Base-by-base conservation (phyloP, 2,797 vertebrate genomes). In the Molossus molossus region DNA sequence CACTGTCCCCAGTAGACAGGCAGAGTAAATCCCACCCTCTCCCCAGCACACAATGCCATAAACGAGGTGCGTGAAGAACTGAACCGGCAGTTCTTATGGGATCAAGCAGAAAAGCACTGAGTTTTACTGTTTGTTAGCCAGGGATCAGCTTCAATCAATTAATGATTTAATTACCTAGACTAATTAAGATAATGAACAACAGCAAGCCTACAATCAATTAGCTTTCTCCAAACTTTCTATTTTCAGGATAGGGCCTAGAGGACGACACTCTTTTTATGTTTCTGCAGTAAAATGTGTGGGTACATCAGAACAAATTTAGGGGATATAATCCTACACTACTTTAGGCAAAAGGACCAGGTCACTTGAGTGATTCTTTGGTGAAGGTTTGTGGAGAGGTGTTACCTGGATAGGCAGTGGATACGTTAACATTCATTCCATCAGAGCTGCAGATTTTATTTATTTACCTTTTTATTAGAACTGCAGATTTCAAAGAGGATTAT, bases 101-200 rank as follows among this genome's bases (percentile, higher is more conserved):
- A 97, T 96, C 81, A 90, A 73, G 90, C 18, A 91, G 21, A 69
- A 97, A 97, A 98, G 62, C 86, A 97, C 33, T 67, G 45, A 96
- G 88, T 55, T 97, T 96, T 97, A 94, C 76, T 88, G 60, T 94
- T 75, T 87, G 62, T 94, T 97, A 98, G 94, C 82, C 97, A 97
- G 94, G 85, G 89, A 97, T 97, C 97, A 93, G 53, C 92, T 93
- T 93, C 96, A 98, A 98, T 98, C 96, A 98, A 98, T 97, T 98
- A 97, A 97, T 97, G 83, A 97, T 98, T 98, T 98, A 98, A 98
- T 97, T 97, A 97, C 87, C 94, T 87, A 96, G 69, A 73, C 76
- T 97, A 98, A 98, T 98, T 98, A 98, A 97, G 96, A 97, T 96
- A 97, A 98, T 97, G 75, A 96, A 98, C 87, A 98, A 97, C 62